Evolutionary conservation across 1,140 invertebrate genomes (phyloP), one percentile per base, ranked within the genome.

Genomic region (Pissodes strobi): DNA sequence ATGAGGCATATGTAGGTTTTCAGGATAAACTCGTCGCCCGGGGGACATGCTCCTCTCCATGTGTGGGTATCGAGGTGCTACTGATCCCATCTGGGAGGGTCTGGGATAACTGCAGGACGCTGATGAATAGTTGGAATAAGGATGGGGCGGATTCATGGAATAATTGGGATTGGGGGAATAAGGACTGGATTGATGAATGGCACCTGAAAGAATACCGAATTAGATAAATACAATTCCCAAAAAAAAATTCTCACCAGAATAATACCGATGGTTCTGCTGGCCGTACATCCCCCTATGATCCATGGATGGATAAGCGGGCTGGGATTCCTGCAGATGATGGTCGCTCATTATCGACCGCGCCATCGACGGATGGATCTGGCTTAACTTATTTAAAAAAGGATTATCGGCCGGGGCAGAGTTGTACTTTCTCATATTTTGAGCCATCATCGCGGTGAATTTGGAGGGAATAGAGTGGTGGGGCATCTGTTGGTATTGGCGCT

Each of bases 321-420:
- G 62, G 0, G 70, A 41, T n/a, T 76, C 73, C 17, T 70, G 66
- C 6, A 75, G 25, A 66, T 76, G 74, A 27, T 69, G 72, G 21
- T 76, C 73, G 27, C 63, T 71, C 23, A 75, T 73, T 8, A 76
- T 71, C 9, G 72, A 71, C 17, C 72, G 64, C 9, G 73, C 72
- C 68, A 74, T 72, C 6, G 56, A 56, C 1, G 74, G 73, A 19
- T 74, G 65, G 23, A 74, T 69, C 27, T 71, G 59, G 21, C 73
- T 70, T n/a, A 75, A 57, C 38, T 72, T 70, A 2, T 72, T 66
- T 5, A 74, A 45, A 37, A 69, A 73, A 18, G 73, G 60, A 37
- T 74, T 74, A 2, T 69, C 66, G 21, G 52, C 18, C 0, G 62
- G 60, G 8, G 27, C 27, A 9, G 37, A 39, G 23, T 37, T 63